A percentile compares a stretch with the other conserved stretches of the same genome.
phyloP scores from a whole-genome alignment of 2,113 vertebrate species.

The Paedocypris sp. region DNA sequence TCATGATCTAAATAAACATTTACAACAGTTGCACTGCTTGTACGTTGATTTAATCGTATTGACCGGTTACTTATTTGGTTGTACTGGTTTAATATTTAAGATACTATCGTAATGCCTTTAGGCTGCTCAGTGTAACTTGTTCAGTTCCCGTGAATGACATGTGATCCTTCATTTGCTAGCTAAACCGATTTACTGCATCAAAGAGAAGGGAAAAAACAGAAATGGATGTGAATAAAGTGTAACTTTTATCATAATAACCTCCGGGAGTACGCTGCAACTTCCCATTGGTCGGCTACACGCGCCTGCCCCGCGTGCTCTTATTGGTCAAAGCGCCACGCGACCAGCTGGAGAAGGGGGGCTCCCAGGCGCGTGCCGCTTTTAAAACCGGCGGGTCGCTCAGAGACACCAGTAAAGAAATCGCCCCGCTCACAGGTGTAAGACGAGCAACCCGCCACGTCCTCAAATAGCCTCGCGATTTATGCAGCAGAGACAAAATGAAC shows the following conservation, averaged over 20 bases:
- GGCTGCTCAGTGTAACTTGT: no score
- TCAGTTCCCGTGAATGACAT: no score
- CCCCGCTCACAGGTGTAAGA: constrained; percentile 62
- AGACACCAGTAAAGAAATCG: constrained; percentile 77
- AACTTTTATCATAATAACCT: constrained; percentile 47
- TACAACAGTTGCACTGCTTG: no score
- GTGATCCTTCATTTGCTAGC: constrained; percentile 50
- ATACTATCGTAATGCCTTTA: no score
- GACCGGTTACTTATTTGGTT: no score
- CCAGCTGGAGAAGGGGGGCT: constrained; percentile 79
- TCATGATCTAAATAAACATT: no score
- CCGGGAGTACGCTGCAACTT: constrained; percentile 48
- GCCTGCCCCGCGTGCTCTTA: constrained; percentile 62
- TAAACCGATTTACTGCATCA: constrained; percentile 53
- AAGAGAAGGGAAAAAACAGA: constrained; percentile 53
- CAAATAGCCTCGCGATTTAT: neutral
- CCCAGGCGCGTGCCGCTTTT: constrained; percentile 90
- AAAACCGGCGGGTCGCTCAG: constrained; percentile 75
- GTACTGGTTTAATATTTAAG: no score
- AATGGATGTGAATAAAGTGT: no score
- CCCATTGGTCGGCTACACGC: constrained; percentile 82
- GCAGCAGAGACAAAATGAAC: constrained; percentile 57
- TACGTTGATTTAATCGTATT: no score
- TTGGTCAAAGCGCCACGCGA: constrained; percentile 79
- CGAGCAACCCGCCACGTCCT: constrained; percentile 11